These are phyloP conservation scores for Caenorhabditis sp. DNA, from an alignment of 2,888 invertebrate species.

Conservation along the genomic window DNA sequence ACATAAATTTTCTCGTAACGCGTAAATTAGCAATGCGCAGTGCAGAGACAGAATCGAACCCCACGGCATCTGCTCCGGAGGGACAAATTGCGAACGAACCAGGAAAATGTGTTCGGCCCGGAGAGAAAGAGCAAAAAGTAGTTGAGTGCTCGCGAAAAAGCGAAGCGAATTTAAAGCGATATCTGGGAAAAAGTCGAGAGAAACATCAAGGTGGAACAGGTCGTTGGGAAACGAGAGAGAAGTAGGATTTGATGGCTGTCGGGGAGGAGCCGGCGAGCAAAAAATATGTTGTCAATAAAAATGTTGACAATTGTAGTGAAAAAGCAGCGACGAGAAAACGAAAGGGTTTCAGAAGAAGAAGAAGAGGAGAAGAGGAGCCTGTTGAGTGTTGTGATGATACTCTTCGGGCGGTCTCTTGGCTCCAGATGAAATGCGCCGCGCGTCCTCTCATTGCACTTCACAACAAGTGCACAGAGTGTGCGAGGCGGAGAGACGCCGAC, in stretches of 20 bases:
- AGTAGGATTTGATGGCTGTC: slow-evolving; percentile 15
- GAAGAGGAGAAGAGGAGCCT: neutral
- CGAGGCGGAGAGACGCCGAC: slow-evolving; percentile 29
- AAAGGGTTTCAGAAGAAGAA: neutral
- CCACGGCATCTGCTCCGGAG: slow-evolving; percentile 8
- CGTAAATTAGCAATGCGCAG: slow-evolving; percentile 21
- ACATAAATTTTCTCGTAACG: slow-evolving; percentile 11
- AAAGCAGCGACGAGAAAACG: neutral
- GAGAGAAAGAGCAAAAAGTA: slow-evolving; percentile 2
- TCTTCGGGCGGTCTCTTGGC: slow-evolving; percentile 23
- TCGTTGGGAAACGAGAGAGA: slow-evolving; percentile 10
- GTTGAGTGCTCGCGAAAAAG: neutral
- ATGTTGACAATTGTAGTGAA: neutral
- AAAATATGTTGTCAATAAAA: slow-evolving; percentile 36
- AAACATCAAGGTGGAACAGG: slow-evolving; percentile 27
- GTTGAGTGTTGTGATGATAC: slow-evolving; percentile 37
- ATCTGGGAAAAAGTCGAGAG: slow-evolving; percentile 11
- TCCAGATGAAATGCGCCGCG: slow-evolving; percentile 52
- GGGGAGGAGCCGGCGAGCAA: neutral
- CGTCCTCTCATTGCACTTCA: slow-evolving; percentile 41
- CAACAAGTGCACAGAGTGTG: slow-evolving; percentile 31
- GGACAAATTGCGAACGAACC: slow-evolving; percentile 9
- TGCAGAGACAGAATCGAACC: neutral
- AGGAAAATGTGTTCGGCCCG: neutral
- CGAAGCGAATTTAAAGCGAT: slow-evolving; percentile 6